These are phyloP conservation scores for Homarus americanus DNA, from an alignment of 1,140 invertebrate species.

Conservation along the genomic window DNA sequence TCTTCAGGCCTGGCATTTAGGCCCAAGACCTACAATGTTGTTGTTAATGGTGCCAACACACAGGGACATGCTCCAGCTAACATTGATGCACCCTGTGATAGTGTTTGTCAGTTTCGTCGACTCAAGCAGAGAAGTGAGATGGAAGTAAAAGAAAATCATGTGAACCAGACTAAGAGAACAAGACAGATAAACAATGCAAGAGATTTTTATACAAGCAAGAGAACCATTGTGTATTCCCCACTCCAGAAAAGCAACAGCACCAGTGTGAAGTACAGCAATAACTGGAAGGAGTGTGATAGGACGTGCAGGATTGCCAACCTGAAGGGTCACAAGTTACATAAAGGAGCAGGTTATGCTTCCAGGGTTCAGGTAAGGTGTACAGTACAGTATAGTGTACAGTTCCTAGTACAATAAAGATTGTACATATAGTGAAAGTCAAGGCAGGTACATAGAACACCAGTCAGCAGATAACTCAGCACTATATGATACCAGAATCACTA, in stretches of 20 bases:
- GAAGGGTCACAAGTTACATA: background rate
- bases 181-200: background rate
- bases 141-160: background rate
- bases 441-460: no score
- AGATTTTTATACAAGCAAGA: background rate
- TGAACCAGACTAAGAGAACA: background rate
- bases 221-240: background rate
- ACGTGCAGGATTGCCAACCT: conserved; percentile 25
- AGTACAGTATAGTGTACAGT: background rate
- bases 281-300: conserved; percentile 15
- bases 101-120: background rate
- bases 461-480: no score
- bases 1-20: background rate
- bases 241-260: background rate
- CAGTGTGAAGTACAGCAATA: background rate
- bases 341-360: conserved; percentile 1
- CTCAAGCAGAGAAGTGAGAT: background rate
- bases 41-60: background rate
- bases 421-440: background rate
- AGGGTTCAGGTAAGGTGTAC: conserved; percentile 38
- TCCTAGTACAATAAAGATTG: background rate
- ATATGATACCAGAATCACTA: no score
- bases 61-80: background rate
- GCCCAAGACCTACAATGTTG: background rate
- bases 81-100: background rate